Evolutionary conservation across 2,797 vertebrate genomes (phyloP).

Genomic region (Argentina silus): DNA sequence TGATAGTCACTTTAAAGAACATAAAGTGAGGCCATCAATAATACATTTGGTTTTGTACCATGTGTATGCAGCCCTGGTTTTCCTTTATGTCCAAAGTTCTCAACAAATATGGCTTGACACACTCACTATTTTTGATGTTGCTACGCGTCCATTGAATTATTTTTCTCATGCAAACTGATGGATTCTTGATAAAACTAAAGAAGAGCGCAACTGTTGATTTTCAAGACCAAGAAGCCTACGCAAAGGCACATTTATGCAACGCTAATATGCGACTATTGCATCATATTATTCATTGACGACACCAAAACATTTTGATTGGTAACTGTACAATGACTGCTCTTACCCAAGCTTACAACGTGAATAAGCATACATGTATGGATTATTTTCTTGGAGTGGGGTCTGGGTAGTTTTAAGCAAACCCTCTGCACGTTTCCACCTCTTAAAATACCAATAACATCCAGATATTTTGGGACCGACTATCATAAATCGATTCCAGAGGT

Average conservation of each 20-base stretch:
- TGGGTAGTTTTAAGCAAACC: conserved; percentile 7
- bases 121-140: background rate
- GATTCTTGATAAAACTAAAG: background rate
- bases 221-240: background rate
- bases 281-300: background rate
- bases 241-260: background rate
- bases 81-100: too few species aligned
- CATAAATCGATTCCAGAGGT: conserved; percentile 77
- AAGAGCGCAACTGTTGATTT: background rate
- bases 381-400: conserved; percentile 1
- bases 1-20: background rate
- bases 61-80: background rate
- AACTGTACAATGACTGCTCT: background rate
- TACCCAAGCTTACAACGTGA: background rate
- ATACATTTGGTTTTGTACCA: background rate
- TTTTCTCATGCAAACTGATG: background rate
- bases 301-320: background rate
- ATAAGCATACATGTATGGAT: background rate
- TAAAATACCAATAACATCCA: background rate
- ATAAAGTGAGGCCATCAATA: background rate
- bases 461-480: conserved; percentile 23
- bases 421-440: background rate
- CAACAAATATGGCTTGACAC: background rate
- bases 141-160: background rate
- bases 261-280: background rate